These are phyloP conservation scores for Neofelis nebulosa DNA, from an alignment of 2,113 vertebrate genomes.

Conservation along the genomic window DNA sequence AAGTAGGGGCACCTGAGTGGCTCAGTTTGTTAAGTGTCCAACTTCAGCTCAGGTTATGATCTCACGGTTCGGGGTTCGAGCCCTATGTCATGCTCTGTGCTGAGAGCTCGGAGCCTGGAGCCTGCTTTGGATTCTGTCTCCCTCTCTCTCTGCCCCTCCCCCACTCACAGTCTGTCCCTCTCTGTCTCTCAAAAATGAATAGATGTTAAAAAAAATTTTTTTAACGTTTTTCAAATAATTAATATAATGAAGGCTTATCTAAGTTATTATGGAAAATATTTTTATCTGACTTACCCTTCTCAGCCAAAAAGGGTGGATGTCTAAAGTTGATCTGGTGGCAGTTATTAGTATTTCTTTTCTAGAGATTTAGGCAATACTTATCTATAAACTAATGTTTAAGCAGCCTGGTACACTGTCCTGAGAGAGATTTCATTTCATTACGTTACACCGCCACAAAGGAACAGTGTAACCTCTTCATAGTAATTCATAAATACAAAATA, in stretches of 20 bases:
- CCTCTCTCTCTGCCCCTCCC: too few relatives aligned
- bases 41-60: too few relatives aligned
- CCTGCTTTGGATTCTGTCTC: too few relatives aligned
- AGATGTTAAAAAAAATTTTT: neutral
- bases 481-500: neutral
- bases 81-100: too few relatives aligned
- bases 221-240: neutral
- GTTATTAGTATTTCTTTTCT: slow-evolving; percentile 33
- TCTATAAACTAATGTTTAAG: slow-evolving; percentile 36
- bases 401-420: neutral
- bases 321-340: neutral
- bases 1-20: neutral
- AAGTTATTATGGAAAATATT: neutral
- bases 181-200: too few relatives aligned
- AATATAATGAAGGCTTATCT: neutral
- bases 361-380: neutral
- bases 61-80: too few relatives aligned
- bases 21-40: too few relatives aligned
- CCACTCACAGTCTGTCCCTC: too few relatives aligned
- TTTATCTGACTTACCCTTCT: neutral
- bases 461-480: neutral
- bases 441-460: neutral
- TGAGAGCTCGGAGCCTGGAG: too few relatives aligned
- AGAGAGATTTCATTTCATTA: neutral
- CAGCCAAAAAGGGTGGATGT: neutral